Evolutionary conservation across 2,113 vertebrate species (phyloP).

Genomic region (Neomonachus schauinslandi): DNA sequence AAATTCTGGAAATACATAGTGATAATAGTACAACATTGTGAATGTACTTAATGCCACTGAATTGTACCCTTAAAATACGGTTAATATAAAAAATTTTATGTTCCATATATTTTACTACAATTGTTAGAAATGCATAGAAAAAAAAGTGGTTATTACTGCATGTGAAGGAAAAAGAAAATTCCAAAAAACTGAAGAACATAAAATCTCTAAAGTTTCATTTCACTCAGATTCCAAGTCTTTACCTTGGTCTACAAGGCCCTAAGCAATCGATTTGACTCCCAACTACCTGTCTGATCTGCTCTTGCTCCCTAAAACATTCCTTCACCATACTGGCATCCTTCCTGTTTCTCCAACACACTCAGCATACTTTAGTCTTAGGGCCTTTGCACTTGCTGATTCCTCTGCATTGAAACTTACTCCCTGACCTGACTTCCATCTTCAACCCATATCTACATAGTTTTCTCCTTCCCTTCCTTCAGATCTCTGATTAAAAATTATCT

Average conservation of each 20-base stretch:
- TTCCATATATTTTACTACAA: neutral
- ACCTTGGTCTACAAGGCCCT: neutral
- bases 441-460: neutral
- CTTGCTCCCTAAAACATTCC: neutral
- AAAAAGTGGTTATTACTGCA: neutral
- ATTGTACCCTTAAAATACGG: neutral
- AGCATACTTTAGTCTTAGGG: neutral
- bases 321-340: neutral
- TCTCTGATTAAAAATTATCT: neutral
- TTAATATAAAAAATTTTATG: neutral
- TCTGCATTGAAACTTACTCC: neutral
- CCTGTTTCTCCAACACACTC: neutral
- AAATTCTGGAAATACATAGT: neutral
- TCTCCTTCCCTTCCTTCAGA: neutral
- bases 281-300: neutral
- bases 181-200: neutral
- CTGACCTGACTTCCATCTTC: neutral
- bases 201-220: neutral
- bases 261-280: no score
- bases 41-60: neutral
- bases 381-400: neutral
- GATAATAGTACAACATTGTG: neutral
- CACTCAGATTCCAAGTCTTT: neutral
- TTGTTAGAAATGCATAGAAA: neutral
- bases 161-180: neutral